phyloP scores from a whole-genome alignment of 2,888 invertebrate genomes.

The Himalopsyche anomala region DNA sequence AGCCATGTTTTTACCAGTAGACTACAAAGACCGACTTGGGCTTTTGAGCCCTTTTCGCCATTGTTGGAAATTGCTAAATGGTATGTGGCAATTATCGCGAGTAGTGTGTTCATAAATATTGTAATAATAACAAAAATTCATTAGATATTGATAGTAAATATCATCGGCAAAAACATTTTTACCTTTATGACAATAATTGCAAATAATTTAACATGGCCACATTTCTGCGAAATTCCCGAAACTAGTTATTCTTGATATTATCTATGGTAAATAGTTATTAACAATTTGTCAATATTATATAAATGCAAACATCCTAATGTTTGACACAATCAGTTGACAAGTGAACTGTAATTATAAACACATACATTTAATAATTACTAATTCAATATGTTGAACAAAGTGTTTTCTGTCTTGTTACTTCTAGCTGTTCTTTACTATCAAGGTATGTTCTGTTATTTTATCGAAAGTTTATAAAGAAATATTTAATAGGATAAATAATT shows the following conservation, averaged over 20 bases:
- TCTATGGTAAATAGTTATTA: not conserved
- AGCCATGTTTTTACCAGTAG: no score
- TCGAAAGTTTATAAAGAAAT: no score
- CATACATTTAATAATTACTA: not conserved
- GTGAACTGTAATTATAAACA: conserved; percentile 20
- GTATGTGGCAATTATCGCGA: no score
- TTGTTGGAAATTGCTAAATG: no score
- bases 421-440: conserved; percentile 16
- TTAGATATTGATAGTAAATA: no score
- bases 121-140: no score
- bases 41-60: no score
- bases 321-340: conserved; percentile 2
- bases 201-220: not conserved
- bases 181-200: not conserved
- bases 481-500: no score
- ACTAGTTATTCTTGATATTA: not conserved
- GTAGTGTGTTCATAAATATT: no score
- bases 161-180: no score
- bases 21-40: no score
- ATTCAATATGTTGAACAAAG: conserved; percentile 9
- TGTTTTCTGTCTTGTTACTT: not conserved
- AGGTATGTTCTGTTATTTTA: not conserved
- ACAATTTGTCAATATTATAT: conserved; percentile 5
- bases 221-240: not conserved
- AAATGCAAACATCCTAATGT: not conserved